These are phyloP conservation scores for Sebastes trivittatus DNA, from an alignment of 2,797 vertebrate species.

Conservation along the genomic window DNA sequence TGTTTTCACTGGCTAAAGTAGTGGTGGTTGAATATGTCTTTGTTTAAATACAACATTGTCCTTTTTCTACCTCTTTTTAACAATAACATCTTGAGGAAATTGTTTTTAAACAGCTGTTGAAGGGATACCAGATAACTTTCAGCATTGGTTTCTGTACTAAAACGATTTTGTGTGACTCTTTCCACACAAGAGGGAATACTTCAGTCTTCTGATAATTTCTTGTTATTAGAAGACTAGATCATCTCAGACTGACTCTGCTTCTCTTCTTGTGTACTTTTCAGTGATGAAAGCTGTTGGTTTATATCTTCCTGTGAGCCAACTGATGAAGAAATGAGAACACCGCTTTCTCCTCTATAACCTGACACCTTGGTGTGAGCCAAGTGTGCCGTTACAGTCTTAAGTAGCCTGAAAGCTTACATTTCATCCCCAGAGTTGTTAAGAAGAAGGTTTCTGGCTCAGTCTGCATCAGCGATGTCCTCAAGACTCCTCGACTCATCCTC, in stretches of 20 bases:
- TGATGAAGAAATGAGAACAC: slow-evolving; percentile 57
- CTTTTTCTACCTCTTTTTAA: background rate
- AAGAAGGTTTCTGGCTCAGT: slow-evolving; percentile 16
- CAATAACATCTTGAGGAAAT: background rate
- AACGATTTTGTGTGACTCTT: background rate
- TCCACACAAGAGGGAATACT: background rate
- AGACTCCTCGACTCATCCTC: background rate
- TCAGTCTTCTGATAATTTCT: background rate
- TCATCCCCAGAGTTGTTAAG: slow-evolving; percentile 27
- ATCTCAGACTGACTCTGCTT: background rate
- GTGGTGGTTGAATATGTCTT: background rate
- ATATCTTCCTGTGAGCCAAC: slow-evolving; percentile 80
- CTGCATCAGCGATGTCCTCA: background rate
- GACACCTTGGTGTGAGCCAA: slow-evolving; percentile 27
- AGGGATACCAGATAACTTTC: no score
- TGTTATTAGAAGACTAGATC: background rate
- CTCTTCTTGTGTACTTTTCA: slow-evolving; percentile 2
- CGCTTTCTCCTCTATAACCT: background rate
- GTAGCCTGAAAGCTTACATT: background rate
- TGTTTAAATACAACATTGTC: background rate
- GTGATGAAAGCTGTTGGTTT: slow-evolving; percentile 21
- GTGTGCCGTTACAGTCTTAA: slow-evolving; percentile 19
- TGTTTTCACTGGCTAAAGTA: background rate
- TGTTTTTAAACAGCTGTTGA: background rate
- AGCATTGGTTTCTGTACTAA: background rate